A percentile compares a stretch with the other conserved stretches of the same genome.
phyloP scores from a whole-genome alignment of 2,113 vertebrate species.

The mouse (Mus musculus) region GRCm39 chrX:100200001-100200500 shows the following conservation, averaged over 20 bases:
- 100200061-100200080: slow-evolving; percentile 9
- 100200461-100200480: not conserved
- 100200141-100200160: not conserved
- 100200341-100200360: not conserved
- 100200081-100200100: not conserved
- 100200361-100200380: not conserved
- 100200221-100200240: not conserved
- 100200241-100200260: slow-evolving; percentile 22
- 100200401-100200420: not conserved
- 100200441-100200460: not conserved
- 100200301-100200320: slow-evolving; percentile 2
- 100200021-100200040: slow-evolving; percentile 18
- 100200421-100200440: slow-evolving; percentile 2
- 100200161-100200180: not conserved
- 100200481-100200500: not conserved
- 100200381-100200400: not conserved
- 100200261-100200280: slow-evolving; percentile 13
- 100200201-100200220: not conserved
- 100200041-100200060: slow-evolving; percentile 27
- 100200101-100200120: not conserved
- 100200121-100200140: not conserved
- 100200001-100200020: not conserved
- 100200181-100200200: not conserved
- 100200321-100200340: slow-evolving; percentile 16
- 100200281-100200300: slow-evolving; percentile 14